phyloP scores from a whole-genome alignment of 2,113 vertebrate genomes.

The Muntiacus muntjak region DNA sequence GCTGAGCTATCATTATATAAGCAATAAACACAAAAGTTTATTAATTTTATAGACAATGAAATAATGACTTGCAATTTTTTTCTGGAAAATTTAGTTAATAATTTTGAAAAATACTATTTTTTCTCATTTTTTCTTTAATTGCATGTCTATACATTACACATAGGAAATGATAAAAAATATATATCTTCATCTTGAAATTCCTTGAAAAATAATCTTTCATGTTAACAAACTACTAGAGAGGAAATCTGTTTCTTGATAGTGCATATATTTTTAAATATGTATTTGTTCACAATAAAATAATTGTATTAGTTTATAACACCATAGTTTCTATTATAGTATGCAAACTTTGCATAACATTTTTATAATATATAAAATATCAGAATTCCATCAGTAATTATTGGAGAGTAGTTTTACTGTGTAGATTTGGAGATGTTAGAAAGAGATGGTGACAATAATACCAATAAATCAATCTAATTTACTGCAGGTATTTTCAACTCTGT shows the following conservation, averaged over 20 bases:
- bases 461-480: conserved; percentile 7
- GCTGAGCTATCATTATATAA: background rate
- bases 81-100: background rate
- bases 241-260: background rate
- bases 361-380: background rate
- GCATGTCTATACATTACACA: background rate
- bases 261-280: background rate
- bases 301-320: background rate
- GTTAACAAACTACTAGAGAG: background rate
- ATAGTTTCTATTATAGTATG: background rate
- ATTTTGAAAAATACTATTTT: background rate
- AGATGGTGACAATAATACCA: background rate
- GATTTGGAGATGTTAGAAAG: background rate
- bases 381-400: background rate
- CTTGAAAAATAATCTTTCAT: background rate
- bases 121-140: background rate
- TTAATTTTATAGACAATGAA: background rate
- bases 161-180: background rate
- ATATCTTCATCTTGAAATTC: background rate
- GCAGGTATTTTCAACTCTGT: conserved; percentile 27
- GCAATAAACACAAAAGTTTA: background rate
- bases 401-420: background rate
- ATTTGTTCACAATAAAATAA: background rate
- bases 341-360: background rate
- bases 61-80: background rate